A percentile compares a stretch with the other conserved stretches of the same genome.
These are phyloP conservation scores for Pantherophis guttatus DNA, from an alignment of 2,113 vertebrate species.

Conservation along the genomic window DNA sequence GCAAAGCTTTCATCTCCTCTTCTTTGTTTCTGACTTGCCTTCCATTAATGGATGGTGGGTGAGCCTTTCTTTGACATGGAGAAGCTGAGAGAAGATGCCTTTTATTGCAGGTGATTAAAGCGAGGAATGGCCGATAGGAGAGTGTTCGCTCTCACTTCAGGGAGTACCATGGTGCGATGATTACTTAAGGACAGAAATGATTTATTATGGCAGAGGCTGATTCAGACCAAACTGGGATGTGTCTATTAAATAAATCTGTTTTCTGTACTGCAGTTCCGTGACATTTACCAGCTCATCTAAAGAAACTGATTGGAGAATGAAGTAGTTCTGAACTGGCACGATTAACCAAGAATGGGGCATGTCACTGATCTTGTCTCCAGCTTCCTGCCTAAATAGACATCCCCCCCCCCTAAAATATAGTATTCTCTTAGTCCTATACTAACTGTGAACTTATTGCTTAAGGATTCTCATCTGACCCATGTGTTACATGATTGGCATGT, in stretches of 20 bases:
- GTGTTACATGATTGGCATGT: neutral
- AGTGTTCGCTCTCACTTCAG: conserved; percentile 42
- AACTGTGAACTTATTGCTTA: neutral
- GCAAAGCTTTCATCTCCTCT: neutral
- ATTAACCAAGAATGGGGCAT: conserved; percentile 10
- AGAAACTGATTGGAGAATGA: conserved; percentile 42
- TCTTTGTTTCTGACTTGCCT: conserved; percentile 18
- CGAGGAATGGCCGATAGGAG: conserved; percentile 43
- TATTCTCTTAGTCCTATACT: neutral
- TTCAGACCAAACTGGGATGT: conserved; percentile 56
- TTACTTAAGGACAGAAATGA: conserved; percentile 53
- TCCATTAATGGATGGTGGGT: neutral
- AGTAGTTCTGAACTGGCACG: neutral
- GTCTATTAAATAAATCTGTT: conserved; percentile 41
- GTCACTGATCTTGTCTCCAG: conserved; percentile 6
- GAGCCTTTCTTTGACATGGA: neutral
- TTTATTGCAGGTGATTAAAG: conserved; percentile 40
- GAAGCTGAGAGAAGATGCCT: conserved; percentile 30
- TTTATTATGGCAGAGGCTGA: conserved; percentile 36
- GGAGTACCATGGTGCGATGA: conserved; percentile 30
- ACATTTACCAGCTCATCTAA: conserved; percentile 6
- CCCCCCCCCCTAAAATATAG: conserved; percentile 34
- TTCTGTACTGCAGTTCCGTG: conserved; percentile 41
- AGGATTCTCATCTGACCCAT: neutral
- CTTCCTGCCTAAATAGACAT: conserved; percentile 21